These are phyloP conservation scores for Percopsis transmontana DNA, from an alignment of 2,113 vertebrate genomes.

Conservation along the genomic window DNA sequence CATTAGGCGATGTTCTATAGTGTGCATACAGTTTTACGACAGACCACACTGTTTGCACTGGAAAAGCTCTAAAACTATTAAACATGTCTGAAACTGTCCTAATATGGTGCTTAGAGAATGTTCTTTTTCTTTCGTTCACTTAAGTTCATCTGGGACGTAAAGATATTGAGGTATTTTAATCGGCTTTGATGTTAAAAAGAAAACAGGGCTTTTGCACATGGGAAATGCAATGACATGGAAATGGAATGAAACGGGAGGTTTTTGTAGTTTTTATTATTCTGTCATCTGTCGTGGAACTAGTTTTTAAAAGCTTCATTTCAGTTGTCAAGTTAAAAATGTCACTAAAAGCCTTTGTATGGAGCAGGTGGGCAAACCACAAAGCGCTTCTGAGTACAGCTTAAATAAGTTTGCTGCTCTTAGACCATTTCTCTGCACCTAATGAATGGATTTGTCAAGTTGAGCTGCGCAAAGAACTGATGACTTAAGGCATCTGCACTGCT, in stretches of 20 bases:
- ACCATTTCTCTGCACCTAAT: slow-evolving; percentile 43
- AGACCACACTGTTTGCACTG: too few species aligned
- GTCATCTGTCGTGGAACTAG: neutral
- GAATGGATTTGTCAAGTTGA: slow-evolving; percentile 50
- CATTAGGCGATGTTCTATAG: too few species aligned
- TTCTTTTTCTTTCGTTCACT: slow-evolving; percentile 6
- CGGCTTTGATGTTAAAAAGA: slow-evolving; percentile 42
- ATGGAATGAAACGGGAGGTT: slow-evolving; percentile 25
- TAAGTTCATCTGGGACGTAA: slow-evolving; percentile 15
- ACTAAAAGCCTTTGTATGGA: slow-evolving; percentile 15
- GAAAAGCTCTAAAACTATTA: too few species aligned
- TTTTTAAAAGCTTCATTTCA: slow-evolving; percentile 18
- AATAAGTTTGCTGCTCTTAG: slow-evolving; percentile 41
- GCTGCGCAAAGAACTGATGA: slow-evolving; percentile 42
- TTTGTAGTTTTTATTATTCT: neutral
- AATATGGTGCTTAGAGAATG: neutral
- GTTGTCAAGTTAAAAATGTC: slow-evolving; percentile 28
- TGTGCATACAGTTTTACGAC: too few species aligned
- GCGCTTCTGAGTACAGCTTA: slow-evolving; percentile 32
- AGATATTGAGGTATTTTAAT: slow-evolving; percentile 44
- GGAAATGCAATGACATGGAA: slow-evolving; percentile 32
- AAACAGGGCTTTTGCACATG: slow-evolving; percentile 39
- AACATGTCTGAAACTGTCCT: slow-evolving; percentile 15
- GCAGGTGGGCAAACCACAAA: slow-evolving; percentile 2
- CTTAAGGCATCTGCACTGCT: slow-evolving; percentile 44